Base-by-base conservation (phyloP, 2,113 vertebrate genomes). In the Phylloscopus whistleri region DNA sequence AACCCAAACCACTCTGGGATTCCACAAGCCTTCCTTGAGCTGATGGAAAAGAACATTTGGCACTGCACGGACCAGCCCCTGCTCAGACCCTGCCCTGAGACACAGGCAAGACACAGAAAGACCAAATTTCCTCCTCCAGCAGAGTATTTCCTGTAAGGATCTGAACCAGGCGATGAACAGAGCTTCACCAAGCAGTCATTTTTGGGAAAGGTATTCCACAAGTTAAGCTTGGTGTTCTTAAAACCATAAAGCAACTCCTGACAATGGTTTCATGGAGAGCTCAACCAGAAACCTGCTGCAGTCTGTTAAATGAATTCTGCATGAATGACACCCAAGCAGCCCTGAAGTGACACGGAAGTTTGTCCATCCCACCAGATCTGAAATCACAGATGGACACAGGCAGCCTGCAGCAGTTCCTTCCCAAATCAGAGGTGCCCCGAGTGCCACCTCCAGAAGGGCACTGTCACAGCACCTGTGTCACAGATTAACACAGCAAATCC, bases 61-160 rank as follows among this genome's bases (percentile, higher is more conserved):
- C 27, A 39, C 30, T 0, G 43, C 60, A n/a, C 0, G 0, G 56
- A 72, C 28, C 62, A 67, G 53, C 13, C 41, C 33, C 59, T 28
- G 39, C n/a, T 46, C n/a, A 52, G 1, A 20, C 5, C 56, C 27
- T 24, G 4, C 63, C 12, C 37, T 43, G 27, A 18, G 23, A 37
- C 2, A 5, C 35, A 31, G 8, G n/a, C 3, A 20, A 37, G 55
- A 26, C 0, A 1, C 13, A 66, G n/a, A 78, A 59, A 68, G 13
- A 31, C 13, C 72, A 68, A 68, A 86, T 28, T 37, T 37, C 41
- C 27, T 69, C 73, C 39, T 89, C 60, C 52, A n/a, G 8, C 17
- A 49, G 27, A 43, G 2, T 1, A 24, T 21, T 35, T 31, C 35
- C 83, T 37, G 26, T 3, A 41, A 72, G 44, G 58, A 30, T 30